phyloP scores from a whole-genome alignment of 2,797 vertebrate species.

The Pelodytes ibericus region DNA sequence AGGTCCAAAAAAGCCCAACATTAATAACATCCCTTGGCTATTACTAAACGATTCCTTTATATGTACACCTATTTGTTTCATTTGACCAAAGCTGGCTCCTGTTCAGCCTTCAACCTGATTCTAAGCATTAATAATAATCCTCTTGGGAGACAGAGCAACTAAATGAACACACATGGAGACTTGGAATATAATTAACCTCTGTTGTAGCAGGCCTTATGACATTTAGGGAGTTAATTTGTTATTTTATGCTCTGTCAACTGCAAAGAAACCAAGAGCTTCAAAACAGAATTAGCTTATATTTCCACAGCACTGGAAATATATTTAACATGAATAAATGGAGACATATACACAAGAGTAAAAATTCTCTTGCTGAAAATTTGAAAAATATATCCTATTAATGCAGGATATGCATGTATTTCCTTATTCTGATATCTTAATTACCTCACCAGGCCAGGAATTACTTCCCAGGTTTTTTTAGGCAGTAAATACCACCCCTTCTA shows the following conservation, averaged over 20 bases:
- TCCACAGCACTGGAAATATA: slow-evolving; percentile 30
- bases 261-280: slow-evolving; percentile 41
- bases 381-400: slow-evolving; percentile 7
- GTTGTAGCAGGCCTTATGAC: slow-evolving; percentile 51
- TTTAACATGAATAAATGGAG: slow-evolving; percentile 30
- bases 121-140: slow-evolving; percentile 52
- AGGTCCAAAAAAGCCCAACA: no score
- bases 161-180: slow-evolving; percentile 48
- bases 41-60: slow-evolving; percentile 47
- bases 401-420: background rate
- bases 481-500: no score
- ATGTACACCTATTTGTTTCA: slow-evolving; percentile 50
- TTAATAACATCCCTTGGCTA: slow-evolving; percentile 45
- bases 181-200: slow-evolving; percentile 51
- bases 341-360: slow-evolving; percentile 14
- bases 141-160: slow-evolving; percentile 47
- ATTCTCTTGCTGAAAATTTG: slow-evolving; percentile 12
- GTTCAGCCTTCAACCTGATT: slow-evolving; percentile 50
- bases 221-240: slow-evolving; percentile 53
- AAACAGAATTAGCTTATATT: slow-evolving; percentile 43
- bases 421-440: no score
- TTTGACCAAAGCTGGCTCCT: slow-evolving; percentile 50
- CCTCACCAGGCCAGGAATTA: no score
- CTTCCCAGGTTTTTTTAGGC: no score
- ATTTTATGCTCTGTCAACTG: slow-evolving; percentile 55